phyloP scores from a whole-genome alignment of 2,888 invertebrate genomes.

The Ferrisia virgata region DNA sequence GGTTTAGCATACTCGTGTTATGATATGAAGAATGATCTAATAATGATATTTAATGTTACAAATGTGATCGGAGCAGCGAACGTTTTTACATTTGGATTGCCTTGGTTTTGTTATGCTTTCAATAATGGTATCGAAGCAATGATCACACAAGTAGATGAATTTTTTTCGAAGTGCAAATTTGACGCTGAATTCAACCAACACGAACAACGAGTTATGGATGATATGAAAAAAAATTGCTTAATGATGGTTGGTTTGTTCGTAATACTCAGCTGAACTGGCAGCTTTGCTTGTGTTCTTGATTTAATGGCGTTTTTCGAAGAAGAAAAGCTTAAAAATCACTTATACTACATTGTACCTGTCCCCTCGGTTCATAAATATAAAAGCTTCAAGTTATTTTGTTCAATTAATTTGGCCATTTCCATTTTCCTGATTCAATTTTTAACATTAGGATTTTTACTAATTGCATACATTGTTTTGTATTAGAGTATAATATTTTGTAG shows the following conservation, averaged over 20 bases:
- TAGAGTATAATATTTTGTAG: no score
- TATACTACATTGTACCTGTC: no score
- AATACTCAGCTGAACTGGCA: not conserved
- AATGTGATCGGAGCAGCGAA: not conserved
- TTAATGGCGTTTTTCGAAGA: not conserved
- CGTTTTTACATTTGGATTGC: not conserved
- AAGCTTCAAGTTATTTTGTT: no score
- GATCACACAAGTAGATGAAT: not conserved
- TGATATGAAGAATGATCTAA: not conserved
- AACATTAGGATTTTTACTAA: no score
- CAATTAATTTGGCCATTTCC: no score
- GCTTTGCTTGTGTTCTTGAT: not conserved
- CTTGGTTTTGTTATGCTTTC: not conserved
- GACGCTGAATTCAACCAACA: not conserved
- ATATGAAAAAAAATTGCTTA: not conserved
- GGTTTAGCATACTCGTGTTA: not conserved
- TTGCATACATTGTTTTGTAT: no score
- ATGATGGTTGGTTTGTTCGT: not conserved
- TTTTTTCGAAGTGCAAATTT: not conserved
- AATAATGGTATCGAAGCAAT: not conserved
- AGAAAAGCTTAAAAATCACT: no score
- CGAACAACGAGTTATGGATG: not conserved
- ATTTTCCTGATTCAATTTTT: no score
- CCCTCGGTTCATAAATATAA: no score
- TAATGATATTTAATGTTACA: not conserved